Evolutionary conservation across 2,113 vertebrate genomes (phyloP).

Genomic region (Takifugu flavidus): DNA sequence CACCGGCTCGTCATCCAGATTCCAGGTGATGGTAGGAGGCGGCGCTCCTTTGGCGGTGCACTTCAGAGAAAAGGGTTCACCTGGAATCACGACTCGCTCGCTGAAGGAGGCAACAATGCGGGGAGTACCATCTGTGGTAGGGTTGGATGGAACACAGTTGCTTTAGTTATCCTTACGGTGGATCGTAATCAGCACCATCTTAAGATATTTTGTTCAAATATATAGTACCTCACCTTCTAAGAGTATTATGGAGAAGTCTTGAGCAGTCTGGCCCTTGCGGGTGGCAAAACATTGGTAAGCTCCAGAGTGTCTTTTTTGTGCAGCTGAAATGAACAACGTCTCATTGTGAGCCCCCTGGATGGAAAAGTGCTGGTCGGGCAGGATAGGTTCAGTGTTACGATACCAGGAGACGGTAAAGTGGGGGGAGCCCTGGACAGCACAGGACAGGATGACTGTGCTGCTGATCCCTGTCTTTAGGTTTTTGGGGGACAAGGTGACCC

Average conservation of each 20-base stretch:
- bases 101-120: constrained; percentile 97
- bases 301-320: constrained; percentile 95
- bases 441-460: constrained; percentile 96
- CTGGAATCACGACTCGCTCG: constrained; percentile 93
- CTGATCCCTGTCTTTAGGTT: constrained; percentile 98
- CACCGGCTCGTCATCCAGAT: constrained; percentile 93
- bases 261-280: constrained; percentile 89
- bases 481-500: constrained; percentile 96
- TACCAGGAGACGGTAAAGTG: constrained; percentile 93
- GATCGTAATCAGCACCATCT: too few species aligned
- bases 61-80: constrained; percentile 95
- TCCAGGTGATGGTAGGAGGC: constrained; percentile 94
- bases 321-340: constrained; percentile 92
- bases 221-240: constrained; percentile 83
- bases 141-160: background rate
- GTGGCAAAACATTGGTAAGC: constrained; percentile 98
- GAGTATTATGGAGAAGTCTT: constrained; percentile 93
- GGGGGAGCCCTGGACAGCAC: constrained; percentile 90
- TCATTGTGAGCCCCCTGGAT: constrained; percentile 95
- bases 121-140: constrained; percentile 87
- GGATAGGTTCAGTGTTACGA: constrained; percentile 91
- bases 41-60: constrained; percentile 95
- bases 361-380: constrained; percentile 89
- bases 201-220: too few species aligned
- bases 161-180: background rate